Evolutionary conservation across 2,888 invertebrate genomes (phyloP).

Genomic region (Panopea generosa): DNA sequence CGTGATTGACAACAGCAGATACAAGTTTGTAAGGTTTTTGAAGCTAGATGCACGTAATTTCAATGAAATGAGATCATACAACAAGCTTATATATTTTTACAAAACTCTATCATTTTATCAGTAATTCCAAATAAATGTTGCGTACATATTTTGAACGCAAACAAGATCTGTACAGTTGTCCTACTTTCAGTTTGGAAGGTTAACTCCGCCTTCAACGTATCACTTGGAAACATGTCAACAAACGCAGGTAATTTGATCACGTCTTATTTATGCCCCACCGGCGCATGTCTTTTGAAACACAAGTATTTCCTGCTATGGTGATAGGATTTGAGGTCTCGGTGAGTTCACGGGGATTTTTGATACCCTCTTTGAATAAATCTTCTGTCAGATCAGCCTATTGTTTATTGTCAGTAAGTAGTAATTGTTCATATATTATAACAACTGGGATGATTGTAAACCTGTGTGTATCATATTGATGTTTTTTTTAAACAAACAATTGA

Average conservation of each 20-base stretch:
- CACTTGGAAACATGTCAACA: slow-evolving; percentile 65
- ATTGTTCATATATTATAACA: slow-evolving; percentile 13
- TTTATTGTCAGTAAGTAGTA: slow-evolving; percentile 40
- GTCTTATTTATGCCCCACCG: slow-evolving; percentile 17
- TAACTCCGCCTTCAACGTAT: slow-evolving; percentile 42
- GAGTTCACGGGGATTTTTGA: slow-evolving; percentile 44
- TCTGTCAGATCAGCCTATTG: slow-evolving; percentile 38
- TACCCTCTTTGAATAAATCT: slow-evolving; percentile 30
- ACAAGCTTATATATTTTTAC: no score
- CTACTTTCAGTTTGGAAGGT: slow-evolving; percentile 48
- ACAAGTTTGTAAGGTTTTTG: no score
- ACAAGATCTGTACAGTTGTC: no score
- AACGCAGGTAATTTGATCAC: slow-evolving; percentile 44
- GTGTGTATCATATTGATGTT: slow-evolving; percentile 4
- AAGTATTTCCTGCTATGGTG: slow-evolving; percentile 65
- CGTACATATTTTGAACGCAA: no score
- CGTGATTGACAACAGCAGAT: no score
- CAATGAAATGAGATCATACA: no score
- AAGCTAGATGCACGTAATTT: no score
- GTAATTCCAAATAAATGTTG: no score
- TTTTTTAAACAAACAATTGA: slow-evolving; percentile 9
- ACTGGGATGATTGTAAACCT: background rate
- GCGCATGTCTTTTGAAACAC: slow-evolving; percentile 39
- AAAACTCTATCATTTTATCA: no score
- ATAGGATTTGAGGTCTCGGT: slow-evolving; percentile 49